Percentiles rank a stretch among this genome's conserved stretches.
Conservation (phyloP, 1,140 invertebrate species). For the Aphaenogaster ashmeadi region DNA sequence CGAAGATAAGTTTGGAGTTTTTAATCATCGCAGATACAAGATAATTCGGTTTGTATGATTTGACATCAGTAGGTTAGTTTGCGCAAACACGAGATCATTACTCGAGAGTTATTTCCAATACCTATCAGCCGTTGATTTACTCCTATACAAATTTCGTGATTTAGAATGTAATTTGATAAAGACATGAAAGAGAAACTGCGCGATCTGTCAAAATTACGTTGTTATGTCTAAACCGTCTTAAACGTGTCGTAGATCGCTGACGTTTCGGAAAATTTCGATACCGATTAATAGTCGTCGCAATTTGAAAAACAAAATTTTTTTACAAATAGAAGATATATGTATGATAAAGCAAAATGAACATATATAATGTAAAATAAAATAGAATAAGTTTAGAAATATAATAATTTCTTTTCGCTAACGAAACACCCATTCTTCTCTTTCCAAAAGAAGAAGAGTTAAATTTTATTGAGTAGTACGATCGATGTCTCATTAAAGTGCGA, state of each 20-base stretch:
- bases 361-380: neutral
- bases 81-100: neutral
- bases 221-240: constrained; percentile 15
- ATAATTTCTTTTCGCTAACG: neutral
- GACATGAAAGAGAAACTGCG: constrained; percentile 2
- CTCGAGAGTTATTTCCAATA: neutral
- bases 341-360: neutral
- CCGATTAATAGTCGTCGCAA: neutral
- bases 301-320: neutral
- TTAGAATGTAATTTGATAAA: neutral
- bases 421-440: neutral
- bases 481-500: constrained; percentile 66
- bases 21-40: neutral
- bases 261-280: constrained; percentile 29
- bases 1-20: neutral
- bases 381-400: neutral
- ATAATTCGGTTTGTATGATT: neutral
- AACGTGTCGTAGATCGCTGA: neutral
- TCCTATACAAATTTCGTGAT: constrained; percentile 9
- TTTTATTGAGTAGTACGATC: constrained; percentile 47
- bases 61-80: constrained; percentile 39
- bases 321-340: neutral
- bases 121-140: neutral
- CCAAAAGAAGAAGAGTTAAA: neutral
- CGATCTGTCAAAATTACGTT: constrained; percentile 18